Percentiles rank a stretch among this genome's conserved stretches.
Conservation (phyloP, 2,113 vertebrate genomes). For the Falcunculus frontatus region DNA sequence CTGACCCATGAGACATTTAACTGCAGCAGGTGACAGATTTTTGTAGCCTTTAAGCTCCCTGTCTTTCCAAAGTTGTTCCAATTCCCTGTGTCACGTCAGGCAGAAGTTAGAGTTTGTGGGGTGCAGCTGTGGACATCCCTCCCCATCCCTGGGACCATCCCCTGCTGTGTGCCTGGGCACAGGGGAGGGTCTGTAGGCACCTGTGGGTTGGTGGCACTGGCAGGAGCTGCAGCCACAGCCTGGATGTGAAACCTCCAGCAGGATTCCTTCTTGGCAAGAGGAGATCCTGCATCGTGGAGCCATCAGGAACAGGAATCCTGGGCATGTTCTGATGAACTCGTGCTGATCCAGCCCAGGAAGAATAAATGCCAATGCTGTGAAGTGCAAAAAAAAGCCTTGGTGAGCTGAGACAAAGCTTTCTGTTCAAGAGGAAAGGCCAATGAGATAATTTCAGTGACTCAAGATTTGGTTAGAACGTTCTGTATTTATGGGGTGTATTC, state of each 20-base stretch:
- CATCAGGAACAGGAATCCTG: neutral
- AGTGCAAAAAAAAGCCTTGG: neutral
- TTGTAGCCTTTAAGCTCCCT: neutral
- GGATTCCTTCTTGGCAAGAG: neutral
- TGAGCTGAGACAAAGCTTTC: neutral
- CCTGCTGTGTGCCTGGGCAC: neutral
- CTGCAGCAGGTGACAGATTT: neutral
- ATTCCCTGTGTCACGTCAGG: accelerated
- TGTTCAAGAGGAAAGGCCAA: neutral
- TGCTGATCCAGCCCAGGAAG: neutral
- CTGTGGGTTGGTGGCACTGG: neutral
- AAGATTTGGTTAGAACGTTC: slow-evolving; percentile 23
- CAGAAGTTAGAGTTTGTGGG: neutral
- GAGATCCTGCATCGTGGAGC: accelerated
- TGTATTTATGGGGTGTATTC: neutral
- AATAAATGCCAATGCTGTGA: neutral
- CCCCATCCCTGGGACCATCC: neutral
- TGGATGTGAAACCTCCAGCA: accelerated
- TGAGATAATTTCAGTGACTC: slow-evolving; percentile 25
- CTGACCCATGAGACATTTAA: accelerated
- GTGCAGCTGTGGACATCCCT: neutral
- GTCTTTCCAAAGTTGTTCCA: neutral
- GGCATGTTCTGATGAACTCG: neutral
- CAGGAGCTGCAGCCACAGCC: neutral
- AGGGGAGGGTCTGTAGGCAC: accelerated